These are phyloP conservation scores for Myrmecobius fasciatus DNA, from an alignment of 2,113 vertebrate genomes.

Conservation along the genomic window DNA sequence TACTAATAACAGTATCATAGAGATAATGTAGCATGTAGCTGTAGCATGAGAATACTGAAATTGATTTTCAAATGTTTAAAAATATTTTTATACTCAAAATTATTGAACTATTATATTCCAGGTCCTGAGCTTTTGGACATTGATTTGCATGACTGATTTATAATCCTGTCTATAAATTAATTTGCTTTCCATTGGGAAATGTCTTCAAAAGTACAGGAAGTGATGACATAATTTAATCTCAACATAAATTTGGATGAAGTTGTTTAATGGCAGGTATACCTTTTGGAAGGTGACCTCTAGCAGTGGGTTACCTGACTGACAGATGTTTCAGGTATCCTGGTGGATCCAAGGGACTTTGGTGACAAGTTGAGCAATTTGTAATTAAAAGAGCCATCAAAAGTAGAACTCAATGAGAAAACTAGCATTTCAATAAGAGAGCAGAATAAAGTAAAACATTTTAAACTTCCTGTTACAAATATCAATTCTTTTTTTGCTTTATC, in stretches of 20 bases:
- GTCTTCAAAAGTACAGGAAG: background rate
- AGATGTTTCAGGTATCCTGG: background rate
- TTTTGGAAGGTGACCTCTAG: background rate
- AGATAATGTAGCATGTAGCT: background rate
- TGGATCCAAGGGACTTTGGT: background rate
- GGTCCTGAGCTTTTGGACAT: background rate
- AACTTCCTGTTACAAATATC: background rate
- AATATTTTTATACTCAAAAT: background rate
- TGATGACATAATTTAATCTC: background rate
- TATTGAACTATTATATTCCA: background rate
- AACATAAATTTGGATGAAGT: background rate
- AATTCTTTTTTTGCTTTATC: background rate
- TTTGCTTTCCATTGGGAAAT: background rate
- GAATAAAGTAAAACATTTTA: background rate
- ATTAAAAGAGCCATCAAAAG: background rate
- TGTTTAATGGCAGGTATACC: background rate
- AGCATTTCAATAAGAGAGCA: background rate
- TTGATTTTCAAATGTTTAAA: background rate
- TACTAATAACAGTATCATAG: background rate
- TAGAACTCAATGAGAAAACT: background rate
- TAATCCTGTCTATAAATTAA: background rate
- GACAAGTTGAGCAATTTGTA: background rate
- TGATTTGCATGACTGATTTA: background rate
- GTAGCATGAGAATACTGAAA: background rate
- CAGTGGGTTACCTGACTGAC: background rate